These are phyloP conservation scores for Montipora sp. DNA, from an alignment of 64 coral and sea anemone species.

Conservation along the genomic window DNA sequence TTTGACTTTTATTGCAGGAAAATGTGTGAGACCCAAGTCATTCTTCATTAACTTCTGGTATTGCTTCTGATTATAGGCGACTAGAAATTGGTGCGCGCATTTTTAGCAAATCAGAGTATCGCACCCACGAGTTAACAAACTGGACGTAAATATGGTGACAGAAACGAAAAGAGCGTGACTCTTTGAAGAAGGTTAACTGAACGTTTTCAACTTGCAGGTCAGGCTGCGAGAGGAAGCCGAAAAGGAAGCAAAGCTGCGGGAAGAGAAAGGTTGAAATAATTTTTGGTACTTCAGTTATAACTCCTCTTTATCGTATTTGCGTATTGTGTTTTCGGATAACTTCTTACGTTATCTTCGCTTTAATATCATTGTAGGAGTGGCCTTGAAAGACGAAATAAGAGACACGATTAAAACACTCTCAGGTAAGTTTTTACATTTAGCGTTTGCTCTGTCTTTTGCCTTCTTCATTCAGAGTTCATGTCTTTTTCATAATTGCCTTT, in stretches of 20 bases:
- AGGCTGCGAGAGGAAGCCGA: neutral
- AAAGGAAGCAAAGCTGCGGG: neutral
- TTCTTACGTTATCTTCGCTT: neutral
- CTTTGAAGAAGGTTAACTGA: neutral
- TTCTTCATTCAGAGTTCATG: no score
- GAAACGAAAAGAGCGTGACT: neutral
- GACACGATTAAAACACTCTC: neutral
- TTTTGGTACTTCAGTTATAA: neutral
- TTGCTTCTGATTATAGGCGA: no score
- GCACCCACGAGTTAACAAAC: no score
- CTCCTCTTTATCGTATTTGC: neutral
- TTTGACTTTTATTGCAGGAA: no score
- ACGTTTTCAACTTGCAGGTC: neutral
- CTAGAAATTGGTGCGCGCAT: no score
- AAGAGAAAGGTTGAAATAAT: neutral
- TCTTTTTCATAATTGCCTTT: no score
- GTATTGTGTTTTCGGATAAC: neutral
- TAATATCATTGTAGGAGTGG: neutral
- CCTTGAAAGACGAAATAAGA: constrained; percentile 36
- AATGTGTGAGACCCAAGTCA: no score
- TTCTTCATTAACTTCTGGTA: no score
- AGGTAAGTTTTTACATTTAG: neutral
- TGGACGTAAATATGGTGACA: no score
- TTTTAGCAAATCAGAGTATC: no score
- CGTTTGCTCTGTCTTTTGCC: no score